Conservation (phyloP, 35 echinoderm and acorn worm genomes). For the Chiridota heheva region DNA sequence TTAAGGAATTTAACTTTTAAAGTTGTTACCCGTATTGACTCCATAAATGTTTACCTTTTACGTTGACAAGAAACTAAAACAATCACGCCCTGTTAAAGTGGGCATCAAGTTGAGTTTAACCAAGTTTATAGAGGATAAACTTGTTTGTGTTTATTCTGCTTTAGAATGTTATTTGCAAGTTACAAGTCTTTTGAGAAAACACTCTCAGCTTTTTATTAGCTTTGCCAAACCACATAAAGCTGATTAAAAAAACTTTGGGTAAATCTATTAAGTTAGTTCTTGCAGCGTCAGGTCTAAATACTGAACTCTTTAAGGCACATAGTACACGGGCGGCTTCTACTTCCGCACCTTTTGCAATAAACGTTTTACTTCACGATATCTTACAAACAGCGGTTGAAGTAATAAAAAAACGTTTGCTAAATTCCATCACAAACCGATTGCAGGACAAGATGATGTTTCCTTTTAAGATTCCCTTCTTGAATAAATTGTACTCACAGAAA, state of each 20-base stretch:
- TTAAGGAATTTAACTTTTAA: conserved; percentile 17
- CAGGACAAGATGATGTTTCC: too few species aligned
- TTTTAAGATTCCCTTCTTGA: too few species aligned
- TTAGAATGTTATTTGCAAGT: conserved; percentile 12
- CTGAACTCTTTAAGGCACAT: conserved; percentile 38
- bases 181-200: conserved; percentile 11
- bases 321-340: conserved; percentile 28
- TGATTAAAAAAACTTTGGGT: conserved; percentile 40
- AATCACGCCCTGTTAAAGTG: neutral
- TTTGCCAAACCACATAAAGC: conserved; percentile 6
- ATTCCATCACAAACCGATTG: too few species aligned
- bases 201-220: conserved; percentile 32
- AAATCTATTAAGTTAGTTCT: conserved; percentile 21
- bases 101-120: neutral
- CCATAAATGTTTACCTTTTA: conserved; percentile 13
- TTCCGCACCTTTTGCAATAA: neutral
- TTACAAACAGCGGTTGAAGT: conserved; percentile 30
- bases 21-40: neutral
- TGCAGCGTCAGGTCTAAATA: conserved; percentile 19
- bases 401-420: too few species aligned
- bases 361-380: conserved; percentile 32
- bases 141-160: conserved; percentile 18
- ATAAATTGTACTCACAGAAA: too few species aligned
- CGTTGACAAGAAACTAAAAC: conserved; percentile 17
- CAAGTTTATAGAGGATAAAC: conserved; percentile 2